Evolutionary conservation across 2,797 vertebrate species (phyloP).

Genomic region (Gila robusta): DNA sequence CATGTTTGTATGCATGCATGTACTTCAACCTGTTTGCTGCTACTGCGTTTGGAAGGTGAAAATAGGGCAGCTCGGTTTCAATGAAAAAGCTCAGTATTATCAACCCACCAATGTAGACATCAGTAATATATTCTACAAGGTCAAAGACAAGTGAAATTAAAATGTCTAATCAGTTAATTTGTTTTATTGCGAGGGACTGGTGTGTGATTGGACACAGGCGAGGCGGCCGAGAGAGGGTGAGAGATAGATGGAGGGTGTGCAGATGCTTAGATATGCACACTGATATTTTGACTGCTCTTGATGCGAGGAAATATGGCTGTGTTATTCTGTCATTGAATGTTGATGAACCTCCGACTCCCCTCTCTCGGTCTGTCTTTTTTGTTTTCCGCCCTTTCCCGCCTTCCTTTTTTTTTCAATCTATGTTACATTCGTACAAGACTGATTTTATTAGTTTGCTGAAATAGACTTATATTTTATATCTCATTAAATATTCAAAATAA

Average conservation of each 20-base stretch:
- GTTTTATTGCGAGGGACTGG: slow-evolving; percentile 86
- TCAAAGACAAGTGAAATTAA: slow-evolving; percentile 89
- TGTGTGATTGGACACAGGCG: slow-evolving; percentile 81
- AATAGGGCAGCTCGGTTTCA: slow-evolving; percentile 79
- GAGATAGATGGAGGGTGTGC: slow-evolving; percentile 64
- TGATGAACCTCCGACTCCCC: slow-evolving; percentile 79
- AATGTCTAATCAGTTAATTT: slow-evolving; percentile 90
- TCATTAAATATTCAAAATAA: slow-evolving; percentile 89
- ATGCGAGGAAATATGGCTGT: slow-evolving; percentile 76
- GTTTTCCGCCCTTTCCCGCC: slow-evolving; percentile 30
- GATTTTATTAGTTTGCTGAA: slow-evolving; percentile 85
- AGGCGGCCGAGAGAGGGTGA: slow-evolving; percentile 62
- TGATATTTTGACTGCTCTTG: slow-evolving; percentile 82
- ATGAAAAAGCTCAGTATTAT: slow-evolving; percentile 78
- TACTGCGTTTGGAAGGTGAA: slow-evolving; percentile 68
- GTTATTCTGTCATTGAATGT: slow-evolving; percentile 80
- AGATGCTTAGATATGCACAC: slow-evolving; percentile 70
- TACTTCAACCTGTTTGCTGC: slow-evolving; percentile 76
- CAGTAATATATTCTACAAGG: slow-evolving; percentile 86
- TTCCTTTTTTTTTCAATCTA: slow-evolving; percentile 77
- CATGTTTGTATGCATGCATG: slow-evolving; percentile 25
- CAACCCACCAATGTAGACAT: slow-evolving; percentile 79
- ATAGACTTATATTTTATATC: slow-evolving; percentile 87
- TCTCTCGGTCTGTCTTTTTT: slow-evolving; percentile 41
- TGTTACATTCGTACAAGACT: slow-evolving; percentile 82